A percentile compares a stretch with the other conserved stretches of the same genome.
These are phyloP conservation scores for Pachypanchax playfairii DNA, from an alignment of 2,113 vertebrate species.

Conservation along the genomic window DNA sequence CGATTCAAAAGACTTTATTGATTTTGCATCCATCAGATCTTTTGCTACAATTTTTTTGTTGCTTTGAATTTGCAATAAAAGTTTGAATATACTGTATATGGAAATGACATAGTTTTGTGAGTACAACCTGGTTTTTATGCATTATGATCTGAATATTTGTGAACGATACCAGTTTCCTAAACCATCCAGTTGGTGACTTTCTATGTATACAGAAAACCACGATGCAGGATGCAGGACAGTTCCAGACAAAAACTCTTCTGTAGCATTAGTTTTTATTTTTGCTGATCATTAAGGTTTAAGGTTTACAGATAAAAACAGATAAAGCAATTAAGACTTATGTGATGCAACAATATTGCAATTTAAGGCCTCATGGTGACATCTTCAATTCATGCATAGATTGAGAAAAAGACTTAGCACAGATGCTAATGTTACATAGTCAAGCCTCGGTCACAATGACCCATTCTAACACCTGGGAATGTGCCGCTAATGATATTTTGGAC, in stretches of 20 bases:
- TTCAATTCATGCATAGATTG: conserved; percentile 27
- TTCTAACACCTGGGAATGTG: too few species aligned
- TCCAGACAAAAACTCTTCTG: conserved; percentile 4
- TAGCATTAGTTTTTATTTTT: not conserved
- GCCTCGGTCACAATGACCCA: too few species aligned
- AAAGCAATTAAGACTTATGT: conserved; percentile 42
- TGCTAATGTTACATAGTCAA: conserved; percentile 9
- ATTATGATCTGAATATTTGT: not conserved
- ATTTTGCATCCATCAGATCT: not conserved
- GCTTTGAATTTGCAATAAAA: not conserved
- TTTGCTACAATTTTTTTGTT: not conserved
- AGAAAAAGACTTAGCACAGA: conserved; percentile 17
- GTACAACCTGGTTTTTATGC: not conserved
- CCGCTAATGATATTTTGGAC: too few species aligned
- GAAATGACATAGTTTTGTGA: not conserved
- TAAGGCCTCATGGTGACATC: conserved; percentile 57
- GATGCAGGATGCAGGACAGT: conserved; percentile 10
- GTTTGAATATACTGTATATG: not conserved
- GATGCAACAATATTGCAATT: conserved; percentile 32
- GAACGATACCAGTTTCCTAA: conserved; percentile 4
- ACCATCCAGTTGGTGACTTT: not conserved
- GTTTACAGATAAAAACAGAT: conserved; percentile 21
- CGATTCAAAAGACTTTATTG: not conserved
- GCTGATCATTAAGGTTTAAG: conserved; percentile 26
- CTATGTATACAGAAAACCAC: conserved; percentile 1